A percentile compares a stretch with the other conserved stretches of the same genome.
Evolutionary conservation across 1,140 invertebrate species (phyloP).

Genomic region (Vollenhovia emeryi): DNA sequence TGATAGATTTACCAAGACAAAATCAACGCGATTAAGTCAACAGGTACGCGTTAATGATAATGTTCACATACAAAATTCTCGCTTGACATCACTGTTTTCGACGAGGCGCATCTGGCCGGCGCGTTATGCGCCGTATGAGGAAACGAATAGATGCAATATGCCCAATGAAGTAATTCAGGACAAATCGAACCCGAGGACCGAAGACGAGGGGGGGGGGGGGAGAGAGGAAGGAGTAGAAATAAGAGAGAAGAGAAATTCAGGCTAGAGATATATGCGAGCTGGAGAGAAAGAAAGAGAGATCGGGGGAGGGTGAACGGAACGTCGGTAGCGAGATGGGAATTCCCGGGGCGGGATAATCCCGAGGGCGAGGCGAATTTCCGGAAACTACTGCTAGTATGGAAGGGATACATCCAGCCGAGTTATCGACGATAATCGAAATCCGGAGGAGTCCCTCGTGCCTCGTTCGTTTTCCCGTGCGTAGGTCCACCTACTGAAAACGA

Average conservation of each 20-base stretch:
- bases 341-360: constrained; percentile 71
- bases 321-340: constrained; percentile 69
- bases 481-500: constrained; percentile 46
- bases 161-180: constrained; percentile 67
- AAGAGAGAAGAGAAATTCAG: constrained; percentile 4
- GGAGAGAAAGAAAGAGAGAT: constrained; percentile 4
- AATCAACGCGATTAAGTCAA: too few relatives aligned
- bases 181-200: constrained; percentile 61
- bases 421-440: constrained; percentile 75
- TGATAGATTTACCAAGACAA: too few relatives aligned
- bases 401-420: constrained; percentile 74
- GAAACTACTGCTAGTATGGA: constrained; percentile 68
- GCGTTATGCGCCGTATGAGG: not conserved
- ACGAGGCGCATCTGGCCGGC: not conserved
- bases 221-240: not conserved
- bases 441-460: constrained; percentile 73
- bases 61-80: not conserved
- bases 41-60: not conserved
- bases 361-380: constrained; percentile 73
- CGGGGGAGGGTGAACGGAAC: constrained; percentile 27
- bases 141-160: constrained; percentile 43
- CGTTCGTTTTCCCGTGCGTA: constrained; percentile 67
- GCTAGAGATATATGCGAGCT: not conserved
- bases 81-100: not conserved
- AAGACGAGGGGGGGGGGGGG: constrained; percentile 58